Percentiles rank a stretch among this genome's conserved stretches.
Conservation (phyloP, 1,140 invertebrate species). For the Drosophila ambigua region DNA sequence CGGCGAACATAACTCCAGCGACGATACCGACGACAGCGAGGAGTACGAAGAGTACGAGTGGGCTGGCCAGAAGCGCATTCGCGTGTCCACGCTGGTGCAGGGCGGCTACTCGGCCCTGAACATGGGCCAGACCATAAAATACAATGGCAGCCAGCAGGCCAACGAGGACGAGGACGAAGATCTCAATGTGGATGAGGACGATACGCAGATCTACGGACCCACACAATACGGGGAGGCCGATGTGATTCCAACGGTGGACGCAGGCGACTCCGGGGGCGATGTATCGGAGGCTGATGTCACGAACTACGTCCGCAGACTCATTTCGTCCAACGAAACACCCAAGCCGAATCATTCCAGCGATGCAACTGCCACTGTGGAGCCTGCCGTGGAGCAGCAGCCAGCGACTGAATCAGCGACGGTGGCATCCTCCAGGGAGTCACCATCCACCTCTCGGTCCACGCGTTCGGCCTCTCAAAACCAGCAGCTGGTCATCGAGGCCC, state of each 20-base stretch:
- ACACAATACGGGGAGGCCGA: conserved; percentile 92
- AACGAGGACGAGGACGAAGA: conserved; percentile 90
- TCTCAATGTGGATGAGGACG: conserved; percentile 91
- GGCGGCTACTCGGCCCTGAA: conserved; percentile 88
- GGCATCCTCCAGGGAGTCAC: conserved; percentile 23
- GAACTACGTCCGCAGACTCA: conserved; percentile 82
- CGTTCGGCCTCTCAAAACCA: conserved; percentile 65
- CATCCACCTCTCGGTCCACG: conserved; percentile 57
- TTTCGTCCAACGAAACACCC: conserved; percentile 60
- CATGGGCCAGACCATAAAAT: conserved; percentile 85
- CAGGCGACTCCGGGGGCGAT: conserved; percentile 83
- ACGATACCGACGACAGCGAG: conserved; percentile 88
- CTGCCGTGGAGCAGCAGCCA: conserved; percentile 15
- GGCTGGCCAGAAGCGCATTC: conserved; percentile 90
- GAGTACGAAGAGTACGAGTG: conserved; percentile 93
- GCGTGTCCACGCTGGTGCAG: conserved; percentile 88
- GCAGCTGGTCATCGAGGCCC: conserved; percentile 89
- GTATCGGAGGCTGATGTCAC: conserved; percentile 84
- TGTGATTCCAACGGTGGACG: conserved; percentile 86
- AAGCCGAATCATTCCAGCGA: conserved; percentile 54
- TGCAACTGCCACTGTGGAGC: conserved; percentile 9
- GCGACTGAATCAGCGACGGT: conserved; percentile 23
- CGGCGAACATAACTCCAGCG: conserved; percentile 61
- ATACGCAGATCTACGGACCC: conserved; percentile 90
- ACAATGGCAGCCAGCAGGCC: conserved; percentile 71